Evolutionary conservation across 23 tunicate genomes (phyloP).

Genomic region (Ciona savignyi): DNA sequence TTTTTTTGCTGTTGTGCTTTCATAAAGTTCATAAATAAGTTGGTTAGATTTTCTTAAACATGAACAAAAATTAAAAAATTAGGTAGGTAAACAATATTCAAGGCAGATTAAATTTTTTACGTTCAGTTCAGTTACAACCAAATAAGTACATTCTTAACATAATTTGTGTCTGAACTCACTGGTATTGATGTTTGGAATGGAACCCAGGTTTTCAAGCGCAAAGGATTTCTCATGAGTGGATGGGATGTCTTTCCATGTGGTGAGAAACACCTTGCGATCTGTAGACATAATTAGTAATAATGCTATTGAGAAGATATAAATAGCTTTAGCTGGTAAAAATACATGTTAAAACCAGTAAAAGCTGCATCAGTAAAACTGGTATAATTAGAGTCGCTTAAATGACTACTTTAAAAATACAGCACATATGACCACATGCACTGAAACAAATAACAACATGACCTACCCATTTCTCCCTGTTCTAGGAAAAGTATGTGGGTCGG

Average conservation of each 20-base stretch:
- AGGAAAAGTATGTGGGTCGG: constrained; percentile 77
- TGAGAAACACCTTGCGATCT: constrained; percentile 83
- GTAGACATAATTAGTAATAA: neutral
- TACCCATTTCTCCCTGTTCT: constrained; percentile 90
- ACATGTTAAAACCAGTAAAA: too few species aligned
- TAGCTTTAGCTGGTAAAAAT: too few species aligned
- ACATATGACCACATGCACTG: too few species aligned
- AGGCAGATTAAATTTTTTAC: neutral
- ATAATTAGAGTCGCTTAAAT: neutral
- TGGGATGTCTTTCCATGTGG: constrained; percentile 98
- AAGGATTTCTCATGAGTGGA: constrained; percentile 70
- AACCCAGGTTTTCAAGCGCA: constrained; percentile 45
- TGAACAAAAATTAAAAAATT: too few species aligned
- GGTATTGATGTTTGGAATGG: constrained; percentile 42
- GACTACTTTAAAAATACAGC: too few species aligned
- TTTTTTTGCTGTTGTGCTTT: too few species aligned
- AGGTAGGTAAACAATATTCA: neutral
- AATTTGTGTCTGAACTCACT: constrained; percentile 2
- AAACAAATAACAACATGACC: neutral
- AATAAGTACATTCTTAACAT: too few species aligned
- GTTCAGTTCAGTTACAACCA: neutral
- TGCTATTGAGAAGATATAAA: too few species aligned
- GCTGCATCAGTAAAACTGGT: neutral
- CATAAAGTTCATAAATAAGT: too few species aligned
- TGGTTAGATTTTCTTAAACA: too few species aligned